Evolutionary conservation across 2,113 vertebrate species (phyloP), one percentile per base, ranked within the genome.

Genomic region (Lanius ludovicianus): DNA sequence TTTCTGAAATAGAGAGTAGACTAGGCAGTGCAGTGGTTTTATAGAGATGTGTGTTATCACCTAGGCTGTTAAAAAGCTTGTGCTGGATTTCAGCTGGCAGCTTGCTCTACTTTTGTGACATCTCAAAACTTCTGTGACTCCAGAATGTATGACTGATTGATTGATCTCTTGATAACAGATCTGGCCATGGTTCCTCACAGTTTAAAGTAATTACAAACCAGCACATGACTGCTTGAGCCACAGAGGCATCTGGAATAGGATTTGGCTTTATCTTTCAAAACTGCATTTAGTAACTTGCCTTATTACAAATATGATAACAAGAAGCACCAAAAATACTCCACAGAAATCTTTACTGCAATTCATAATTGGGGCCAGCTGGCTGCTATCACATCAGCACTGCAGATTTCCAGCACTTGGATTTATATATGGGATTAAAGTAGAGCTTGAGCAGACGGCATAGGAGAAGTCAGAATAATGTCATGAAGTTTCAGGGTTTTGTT

Each of bases 301-400:
- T 96, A 93, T 94, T 96, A 95, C 95, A 95, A 96, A 95, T 89
- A 93, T 20, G 95, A 96, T 95, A 95, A 96, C 92, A 93, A 97
- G 96, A 88, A 97, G 93, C 73, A 89, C 96, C 93, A 96, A 95
- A 97, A 97, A 97, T 96, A 96, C 80, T 96, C 91, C 84, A 87
- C 91, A 97, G 95, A 93, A 96, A 94, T 96, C 95, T 96, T 97
- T 84, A 83, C 92, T 86, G 96, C 93, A 76, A 69, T 89, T 96
- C 73, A 76, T 96, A 95, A 97, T 97, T 96, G 90, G 50, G 96
- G 88, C 95, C 96, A 97, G 95, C 96, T 97, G 95, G 92, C 93
- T 97, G 93, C 90, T 96, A 74, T 96, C 96, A 90, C 95, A 96
- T 97, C 92, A 90, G 85, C 83, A 70, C 88, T 97, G 96, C 93